Evolutionary conservation across 1,140 invertebrate species (phyloP).

Genomic region (Latrodectus geometricus): DNA sequence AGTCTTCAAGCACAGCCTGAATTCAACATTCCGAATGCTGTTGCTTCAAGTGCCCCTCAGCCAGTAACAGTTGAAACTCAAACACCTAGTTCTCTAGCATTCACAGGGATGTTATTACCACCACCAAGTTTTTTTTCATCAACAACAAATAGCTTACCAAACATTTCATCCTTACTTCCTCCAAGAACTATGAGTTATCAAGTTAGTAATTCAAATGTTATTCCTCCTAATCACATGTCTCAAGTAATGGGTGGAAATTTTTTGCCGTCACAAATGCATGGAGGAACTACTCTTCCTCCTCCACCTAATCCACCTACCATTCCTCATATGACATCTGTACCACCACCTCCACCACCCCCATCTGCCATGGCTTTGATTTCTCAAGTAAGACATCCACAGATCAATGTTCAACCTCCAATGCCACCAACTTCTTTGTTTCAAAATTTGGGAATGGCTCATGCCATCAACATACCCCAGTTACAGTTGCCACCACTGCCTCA

Average conservation of each 20-base stretch:
- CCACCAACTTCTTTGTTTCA: conserved; percentile 41
- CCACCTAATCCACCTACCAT: conserved; percentile 33
- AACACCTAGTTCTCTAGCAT: conserved; percentile 29
- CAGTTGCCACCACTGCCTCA: conserved; percentile 37
- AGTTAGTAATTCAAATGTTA: conserved; percentile 5
- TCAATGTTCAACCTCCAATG: conserved; percentile 24
- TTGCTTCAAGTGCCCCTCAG: conserved; percentile 9
- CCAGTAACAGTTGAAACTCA: conserved; percentile 28
- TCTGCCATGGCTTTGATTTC: conserved; percentile 34
- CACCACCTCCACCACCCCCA: conserved; percentile 46
- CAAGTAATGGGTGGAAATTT: conserved; percentile 40
- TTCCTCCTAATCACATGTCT: conserved; percentile 62
- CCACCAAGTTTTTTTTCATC: conserved; percentile 49
- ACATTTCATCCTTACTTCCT: conserved; percentile 14
- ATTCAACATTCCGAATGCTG: conserved; percentile 11
- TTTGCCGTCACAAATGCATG: conserved; percentile 36
- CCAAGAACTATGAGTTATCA: conserved; percentile 33
- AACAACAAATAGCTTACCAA: conserved; percentile 14
- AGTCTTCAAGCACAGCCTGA: not conserved
- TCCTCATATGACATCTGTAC: conserved; percentile 38
- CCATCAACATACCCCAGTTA: conserved; percentile 20
- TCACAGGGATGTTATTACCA: conserved; percentile 25
- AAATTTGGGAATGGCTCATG: conserved; percentile 27
- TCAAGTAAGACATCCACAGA: conserved; percentile 36
- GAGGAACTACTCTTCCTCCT: conserved; percentile 18